A percentile compares a stretch with the other conserved stretches of the same genome.
phyloP scores from a whole-genome alignment of 2,797 vertebrate species.

The Lacerta agilis region DNA sequence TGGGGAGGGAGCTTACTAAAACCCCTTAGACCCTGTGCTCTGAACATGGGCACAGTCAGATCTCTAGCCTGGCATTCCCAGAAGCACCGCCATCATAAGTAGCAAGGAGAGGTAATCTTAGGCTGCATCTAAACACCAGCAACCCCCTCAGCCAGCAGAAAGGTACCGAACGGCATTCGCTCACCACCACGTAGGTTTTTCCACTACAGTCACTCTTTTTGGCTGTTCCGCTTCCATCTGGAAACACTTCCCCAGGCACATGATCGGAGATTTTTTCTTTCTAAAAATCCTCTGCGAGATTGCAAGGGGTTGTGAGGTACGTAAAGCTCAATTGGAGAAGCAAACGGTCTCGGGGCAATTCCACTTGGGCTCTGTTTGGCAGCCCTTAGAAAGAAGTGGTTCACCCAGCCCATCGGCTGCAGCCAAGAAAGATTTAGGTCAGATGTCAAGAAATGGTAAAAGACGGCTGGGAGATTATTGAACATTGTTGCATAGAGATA shows the following conservation, averaged over 20 bases:
- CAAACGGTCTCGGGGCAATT: not conserved
- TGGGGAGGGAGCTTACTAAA: not conserved
- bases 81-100: not conserved
- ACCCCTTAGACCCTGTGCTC: not conserved
- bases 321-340: not conserved
- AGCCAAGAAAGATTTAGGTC: not conserved
- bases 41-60: not conserved
- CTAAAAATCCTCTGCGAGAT: not conserved
- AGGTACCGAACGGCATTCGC: not conserved
- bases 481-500: not conserved
- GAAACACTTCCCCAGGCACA: not conserved
- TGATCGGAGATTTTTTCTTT: not conserved
- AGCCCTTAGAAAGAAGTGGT: not conserved
- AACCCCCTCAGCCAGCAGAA: not conserved
- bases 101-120: no score
- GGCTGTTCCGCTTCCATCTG: not conserved
- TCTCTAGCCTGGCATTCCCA: not conserved
- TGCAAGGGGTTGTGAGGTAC: not conserved
- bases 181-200: not conserved
- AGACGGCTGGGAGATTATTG: not conserved
- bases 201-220: not conserved
- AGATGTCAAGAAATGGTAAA: not conserved
- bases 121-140: not conserved
- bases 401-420: not conserved
- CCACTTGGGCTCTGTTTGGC: not conserved